Evolutionary conservation across 2,113 vertebrate species (phyloP).

Genomic region (Apteryx mantelli): DNA sequence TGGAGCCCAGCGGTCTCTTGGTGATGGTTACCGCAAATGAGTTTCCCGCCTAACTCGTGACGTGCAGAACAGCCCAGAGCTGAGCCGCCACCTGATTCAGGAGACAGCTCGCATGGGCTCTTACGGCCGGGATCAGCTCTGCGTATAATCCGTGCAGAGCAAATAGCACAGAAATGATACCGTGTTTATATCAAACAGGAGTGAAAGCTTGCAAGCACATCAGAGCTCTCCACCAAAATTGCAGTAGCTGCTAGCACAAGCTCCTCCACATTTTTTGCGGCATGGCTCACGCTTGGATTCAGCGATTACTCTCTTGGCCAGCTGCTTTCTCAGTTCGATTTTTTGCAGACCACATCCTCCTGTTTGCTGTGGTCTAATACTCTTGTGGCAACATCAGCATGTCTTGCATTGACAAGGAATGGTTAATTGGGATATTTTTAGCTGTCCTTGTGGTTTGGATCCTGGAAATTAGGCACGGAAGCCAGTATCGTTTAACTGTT

Average conservation of each 20-base stretch:
- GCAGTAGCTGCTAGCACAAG: neutral
- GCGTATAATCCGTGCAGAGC: neutral
- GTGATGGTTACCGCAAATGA: neutral
- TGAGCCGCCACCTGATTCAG: neutral
- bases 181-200: neutral
- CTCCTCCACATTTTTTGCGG: accelerated
- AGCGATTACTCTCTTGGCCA: neutral
- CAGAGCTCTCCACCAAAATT: neutral
- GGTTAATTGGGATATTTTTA: slow-evolving; percentile 43
- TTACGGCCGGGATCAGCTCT: neutral
- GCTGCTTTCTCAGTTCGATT: neutral
- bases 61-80: neutral
- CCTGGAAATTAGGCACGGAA: neutral
- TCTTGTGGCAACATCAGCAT: neutral
- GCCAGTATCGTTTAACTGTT: neutral
- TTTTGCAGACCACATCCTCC: neutral
- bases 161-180: neutral
- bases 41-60: neutral
- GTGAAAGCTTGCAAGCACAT: neutral
- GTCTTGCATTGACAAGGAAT: neutral
- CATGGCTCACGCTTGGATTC: neutral
- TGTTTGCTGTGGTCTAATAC: neutral
- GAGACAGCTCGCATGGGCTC: neutral
- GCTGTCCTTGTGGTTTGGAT: neutral
- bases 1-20: neutral